Evolutionary conservation across 1,140 invertebrate species (phyloP).

Genomic region (Zophobas morio): DNA sequence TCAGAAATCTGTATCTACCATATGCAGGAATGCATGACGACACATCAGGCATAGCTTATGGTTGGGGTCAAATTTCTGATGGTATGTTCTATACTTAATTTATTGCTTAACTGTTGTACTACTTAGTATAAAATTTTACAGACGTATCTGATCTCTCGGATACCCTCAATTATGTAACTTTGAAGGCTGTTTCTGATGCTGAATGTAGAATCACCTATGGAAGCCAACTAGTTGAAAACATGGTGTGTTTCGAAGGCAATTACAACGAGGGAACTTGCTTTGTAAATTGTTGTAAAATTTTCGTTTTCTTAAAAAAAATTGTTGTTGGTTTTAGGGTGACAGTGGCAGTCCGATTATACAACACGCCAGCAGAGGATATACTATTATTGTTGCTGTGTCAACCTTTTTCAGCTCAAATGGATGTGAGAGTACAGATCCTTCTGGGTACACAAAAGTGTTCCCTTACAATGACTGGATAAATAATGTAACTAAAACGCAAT

Average conservation of each 20-base stretch:
- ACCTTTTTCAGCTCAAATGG: background rate
- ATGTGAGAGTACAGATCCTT: background rate
- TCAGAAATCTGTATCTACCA: background rate
- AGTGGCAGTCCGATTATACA: background rate
- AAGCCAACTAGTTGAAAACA: slow-evolving; percentile 4
- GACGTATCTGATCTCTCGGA: background rate
- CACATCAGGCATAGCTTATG: background rate
- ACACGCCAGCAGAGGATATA: background rate
- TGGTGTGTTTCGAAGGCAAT: slow-evolving; percentile 19
- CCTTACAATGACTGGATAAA: slow-evolving; percentile 18
- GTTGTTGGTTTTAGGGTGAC: background rate
- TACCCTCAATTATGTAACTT: background rate
- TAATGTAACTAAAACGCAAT: background rate
- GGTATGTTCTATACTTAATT: background rate
- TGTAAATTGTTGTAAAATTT: background rate
- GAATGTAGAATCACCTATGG: slow-evolving; percentile 22
- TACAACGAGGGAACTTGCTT: slow-evolving; percentile 16
- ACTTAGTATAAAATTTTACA: background rate
- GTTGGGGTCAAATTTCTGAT: slow-evolving; percentile 2
- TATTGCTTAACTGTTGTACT: too few species aligned
- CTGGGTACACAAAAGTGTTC: background rate
- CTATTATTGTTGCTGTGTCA: background rate
- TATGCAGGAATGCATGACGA: background rate
- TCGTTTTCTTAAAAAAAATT: background rate
- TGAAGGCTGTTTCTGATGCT: background rate